Evolutionary conservation across 2,797 vertebrate genomes (phyloP).

Genomic region (Aeoliscus strigatus): DNA sequence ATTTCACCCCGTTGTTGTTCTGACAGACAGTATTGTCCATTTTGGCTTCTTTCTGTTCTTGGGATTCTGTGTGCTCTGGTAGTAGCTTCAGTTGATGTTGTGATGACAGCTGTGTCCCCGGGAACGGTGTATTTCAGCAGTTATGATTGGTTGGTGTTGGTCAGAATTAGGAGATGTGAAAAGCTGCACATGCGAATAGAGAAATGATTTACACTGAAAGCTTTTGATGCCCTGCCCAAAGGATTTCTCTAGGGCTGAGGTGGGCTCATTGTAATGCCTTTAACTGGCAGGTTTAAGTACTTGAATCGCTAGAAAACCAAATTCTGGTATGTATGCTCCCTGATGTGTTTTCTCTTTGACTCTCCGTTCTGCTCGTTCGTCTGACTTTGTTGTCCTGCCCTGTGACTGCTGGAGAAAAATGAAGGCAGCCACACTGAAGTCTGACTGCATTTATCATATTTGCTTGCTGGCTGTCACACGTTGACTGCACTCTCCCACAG

Average conservation of each 20-base stretch:
- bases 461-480: conserved; percentile 36
- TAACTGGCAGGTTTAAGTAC: conserved; percentile 26
- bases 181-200: conserved; percentile 10
- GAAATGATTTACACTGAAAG: conserved; percentile 2
- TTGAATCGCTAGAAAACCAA: conserved; percentile 9
- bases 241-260: conserved; percentile 9
- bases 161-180: background rate
- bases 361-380: conserved; percentile 14
- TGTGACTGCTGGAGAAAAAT: conserved; percentile 26
- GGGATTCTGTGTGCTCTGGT: too few species aligned
- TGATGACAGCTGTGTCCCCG: too few species aligned
- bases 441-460: conserved; percentile 34
- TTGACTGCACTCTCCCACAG: conserved; percentile 43
- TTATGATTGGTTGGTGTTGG: too few species aligned
- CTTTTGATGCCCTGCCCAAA: conserved; percentile 5
- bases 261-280: conserved; percentile 9
- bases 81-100: too few species aligned
- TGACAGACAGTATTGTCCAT: too few species aligned
- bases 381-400: conserved; percentile 22
- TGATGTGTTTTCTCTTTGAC: conserved; percentile 8
- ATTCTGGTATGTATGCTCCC: conserved; percentile 7
- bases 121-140: too few species aligned
- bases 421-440: conserved; percentile 41
- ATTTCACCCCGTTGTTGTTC: too few species aligned
- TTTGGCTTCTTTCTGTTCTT: too few species aligned